These are phyloP conservation scores for Hemiprocne comata DNA, from an alignment of 2,113 vertebrate genomes.

Conservation along the genomic window DNA sequence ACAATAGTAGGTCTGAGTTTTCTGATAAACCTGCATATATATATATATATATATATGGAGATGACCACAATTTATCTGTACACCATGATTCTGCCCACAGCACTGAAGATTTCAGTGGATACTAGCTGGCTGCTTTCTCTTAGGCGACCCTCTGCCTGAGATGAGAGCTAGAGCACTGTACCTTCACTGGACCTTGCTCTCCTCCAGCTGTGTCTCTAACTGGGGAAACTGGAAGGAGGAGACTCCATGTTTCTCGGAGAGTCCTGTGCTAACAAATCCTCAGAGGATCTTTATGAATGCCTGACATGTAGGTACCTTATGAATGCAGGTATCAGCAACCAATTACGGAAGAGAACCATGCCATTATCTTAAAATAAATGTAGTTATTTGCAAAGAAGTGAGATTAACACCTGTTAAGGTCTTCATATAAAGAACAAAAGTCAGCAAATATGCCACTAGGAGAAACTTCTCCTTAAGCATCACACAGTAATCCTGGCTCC, in stretches of 20 bases:
- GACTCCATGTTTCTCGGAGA: neutral
- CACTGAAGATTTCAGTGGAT: neutral
- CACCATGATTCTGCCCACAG: neutral
- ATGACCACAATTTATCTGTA: neutral
- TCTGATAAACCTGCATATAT: accelerated
- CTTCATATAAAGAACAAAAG: neutral
- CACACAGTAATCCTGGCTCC: neutral
- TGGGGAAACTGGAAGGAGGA: neutral
- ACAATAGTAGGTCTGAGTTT: neutral
- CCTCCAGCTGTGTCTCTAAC: neutral
- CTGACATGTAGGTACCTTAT: neutral
- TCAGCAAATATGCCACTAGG: neutral
- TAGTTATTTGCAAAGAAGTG: neutral
- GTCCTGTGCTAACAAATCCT: neutral
- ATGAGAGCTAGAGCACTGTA: neutral
- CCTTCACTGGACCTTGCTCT: neutral
- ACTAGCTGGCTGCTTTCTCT: neutral
- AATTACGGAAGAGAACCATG: neutral
- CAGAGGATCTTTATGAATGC: neutral
- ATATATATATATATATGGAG: too few species aligned
- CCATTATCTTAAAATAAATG: neutral
- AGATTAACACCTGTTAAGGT: neutral
- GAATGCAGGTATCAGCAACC: neutral
- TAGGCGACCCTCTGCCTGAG: neutral
- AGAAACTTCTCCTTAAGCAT: neutral